These are phyloP conservation scores for Harpalus rubripes DNA, from an alignment of 2,888 invertebrate species.

Conservation along the genomic window DNA sequence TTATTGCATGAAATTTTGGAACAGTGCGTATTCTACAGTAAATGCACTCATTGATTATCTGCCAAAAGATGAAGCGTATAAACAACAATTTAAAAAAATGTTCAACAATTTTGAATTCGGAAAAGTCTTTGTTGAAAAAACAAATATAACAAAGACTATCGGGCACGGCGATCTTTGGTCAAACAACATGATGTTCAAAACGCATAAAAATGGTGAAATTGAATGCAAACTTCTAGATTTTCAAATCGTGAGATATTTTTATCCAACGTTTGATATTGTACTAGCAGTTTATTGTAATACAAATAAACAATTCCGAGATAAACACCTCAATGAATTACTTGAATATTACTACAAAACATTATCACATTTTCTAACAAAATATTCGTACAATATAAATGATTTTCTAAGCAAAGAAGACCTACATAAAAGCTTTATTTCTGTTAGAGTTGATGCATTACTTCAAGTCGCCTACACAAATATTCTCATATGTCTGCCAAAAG, in stretches of 20 bases:
- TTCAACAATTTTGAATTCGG: background rate
- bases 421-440: too few species aligned
- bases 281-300: conserved; percentile 70
- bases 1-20: conserved; percentile 63
- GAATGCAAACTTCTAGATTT: conserved; percentile 64
- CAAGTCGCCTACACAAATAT: too few species aligned
- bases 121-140: background rate
- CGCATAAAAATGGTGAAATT: conserved; percentile 66
- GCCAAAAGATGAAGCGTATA: conserved; percentile 69
- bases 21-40: conserved; percentile 70
- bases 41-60: conserved; percentile 71
- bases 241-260: too few species aligned
- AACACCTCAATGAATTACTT: conserved; percentile 70
- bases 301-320: conserved; percentile 70
- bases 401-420: conserved; percentile 65
- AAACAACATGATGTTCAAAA: background rate
- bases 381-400: conserved; percentile 67
- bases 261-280: too few species aligned
- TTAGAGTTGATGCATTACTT: too few species aligned
- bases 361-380: conserved; percentile 64
- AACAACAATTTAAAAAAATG: conserved; percentile 67
- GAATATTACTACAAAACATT: conserved; percentile 72
- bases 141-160: background rate
- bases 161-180: background rate
- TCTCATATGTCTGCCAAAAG: conserved; percentile 23